Evolutionary conservation across 64 coral and sea anemone genomes (phyloP), one percentile per base, ranked within the genome.

Genomic region (Stichodactyla mertensii): DNA sequence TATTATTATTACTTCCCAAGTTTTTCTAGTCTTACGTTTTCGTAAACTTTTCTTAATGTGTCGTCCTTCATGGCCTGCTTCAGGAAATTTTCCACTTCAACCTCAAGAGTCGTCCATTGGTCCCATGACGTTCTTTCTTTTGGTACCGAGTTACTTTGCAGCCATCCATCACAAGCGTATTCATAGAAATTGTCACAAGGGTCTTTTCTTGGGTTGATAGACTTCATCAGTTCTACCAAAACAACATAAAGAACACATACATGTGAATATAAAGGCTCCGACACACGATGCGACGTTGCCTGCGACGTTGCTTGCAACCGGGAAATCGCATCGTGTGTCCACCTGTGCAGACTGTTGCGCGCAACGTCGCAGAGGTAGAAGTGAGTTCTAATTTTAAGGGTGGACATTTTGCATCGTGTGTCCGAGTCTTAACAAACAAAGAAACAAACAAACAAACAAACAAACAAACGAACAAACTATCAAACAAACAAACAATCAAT

Each of bases 141-240:
- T 6, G 91, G 91, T 0, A 97, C 92, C 12, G 86, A 77, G 67
- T 92, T 92, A 4, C 80, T 55, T 20, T 93, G 90, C 3, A 97
- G 88, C 94, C 94, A 97, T 6, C 74, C 71, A 1, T 90, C 91
- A 51, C 94, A 97, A 4, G 94, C 94, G 51, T 97, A 97, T 19
- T 93, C 88, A 66, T 97, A 97, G 64, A 97, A 97, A 26, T 97
- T 90, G 20, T 88, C 77, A 57, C 94, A 97, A 9, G 94, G 94
- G 51, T 97, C 94, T 16, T 61, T 64, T 57, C 56, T 85, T 6
- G 83, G 83, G n/a, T 85, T 55, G 15, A 85, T 57, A 64, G 83
- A 85, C 54, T 55, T 23, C 83, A 85, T 64, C 56, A 85, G 16
- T 23, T 85, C 83, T 85, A 55, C 22, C 20, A 64, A 19, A 82